phyloP scores from a whole-genome alignment of 2,888 invertebrate genomes.

The Trisateles emortualis region DNA sequence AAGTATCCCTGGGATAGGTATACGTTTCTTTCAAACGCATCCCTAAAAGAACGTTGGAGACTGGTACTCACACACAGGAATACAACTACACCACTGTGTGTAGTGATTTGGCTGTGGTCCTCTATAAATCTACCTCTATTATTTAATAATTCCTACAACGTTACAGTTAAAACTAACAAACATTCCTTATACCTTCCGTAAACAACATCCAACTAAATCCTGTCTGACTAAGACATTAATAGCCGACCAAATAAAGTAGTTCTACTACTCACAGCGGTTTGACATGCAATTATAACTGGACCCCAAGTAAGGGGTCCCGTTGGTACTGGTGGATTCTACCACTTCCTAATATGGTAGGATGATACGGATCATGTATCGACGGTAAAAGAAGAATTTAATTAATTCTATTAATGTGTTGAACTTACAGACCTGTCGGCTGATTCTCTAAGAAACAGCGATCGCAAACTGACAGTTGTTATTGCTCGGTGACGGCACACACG shows the following conservation, averaged over 20 bases:
- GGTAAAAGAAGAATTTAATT: conserved; percentile 7
- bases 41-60: too few relatives aligned
- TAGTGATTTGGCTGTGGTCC: too few relatives aligned
- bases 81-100: too few relatives aligned
- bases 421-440: too few relatives aligned
- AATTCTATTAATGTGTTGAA: conserved; percentile 1
- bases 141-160: too few relatives aligned
- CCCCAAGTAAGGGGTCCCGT: conserved; percentile 61
- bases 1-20: too few relatives aligned
- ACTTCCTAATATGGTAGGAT: conserved; percentile 30
- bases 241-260: conserved; percentile 16
- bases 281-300: conserved; percentile 66
- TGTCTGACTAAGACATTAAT: conserved; percentile 42
- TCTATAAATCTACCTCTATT: background rate
- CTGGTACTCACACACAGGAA: too few relatives aligned
- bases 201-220: conserved; percentile 17
- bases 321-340: conserved; percentile 47
- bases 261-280: conserved; percentile 8
- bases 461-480: too few relatives aligned
- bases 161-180: background rate
- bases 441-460: too few relatives aligned
- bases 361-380: conserved; percentile 41
- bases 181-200: conserved; percentile 30
- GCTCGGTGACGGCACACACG: too few relatives aligned
- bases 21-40: too few relatives aligned